Evolutionary conservation across 2,888 invertebrate genomes (phyloP), one percentile per base, ranked within the genome.

Genomic region (Synergus gifuensis): DNA sequence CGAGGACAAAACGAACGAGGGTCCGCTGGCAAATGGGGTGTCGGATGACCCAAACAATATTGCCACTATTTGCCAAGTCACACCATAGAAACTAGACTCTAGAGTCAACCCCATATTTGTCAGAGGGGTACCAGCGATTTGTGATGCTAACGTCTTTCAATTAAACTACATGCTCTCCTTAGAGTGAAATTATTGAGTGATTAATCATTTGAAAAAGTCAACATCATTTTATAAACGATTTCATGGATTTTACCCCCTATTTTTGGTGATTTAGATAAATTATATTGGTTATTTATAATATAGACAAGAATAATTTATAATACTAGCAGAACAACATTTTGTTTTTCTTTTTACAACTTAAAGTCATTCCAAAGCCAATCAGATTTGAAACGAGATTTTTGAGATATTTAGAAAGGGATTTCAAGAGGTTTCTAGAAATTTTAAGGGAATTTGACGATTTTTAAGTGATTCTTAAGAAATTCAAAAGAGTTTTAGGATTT

Each of bases 11-110:
- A 83, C 79, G 80, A 78, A 77, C 76, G 64, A 78, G 81, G 82
- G 80, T 76, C 66, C 79, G 69, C 79, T 83, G 83, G 86, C 80
- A 85, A 86, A 88, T 88, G 85, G 88, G 87, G 88, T 87, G 89
- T 88, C 86, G 86, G 86, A 86, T 89, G 87, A 86, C 86, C 82
- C 85, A 83, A 83, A 87, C 88, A 88, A 90, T 89, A 90, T 89
- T 89, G 88, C 88, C 84, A 85, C 85, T 88, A 87, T 89, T 89
- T 88, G 88, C 84, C 82, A 82, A 87, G 86, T 88, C 87, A 88
- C 80, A 54, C 54, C 36, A 28, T 28, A 73, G 73, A 36, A 58
- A 28, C 62, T 62, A 54, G 46, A 46, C 2, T 1, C 66, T n/a
- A 54, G 46, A 73, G 49, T 73, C 40, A 54, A 73, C 54, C 73